Evolutionary conservation across 2,113 vertebrate species (phyloP).

Genomic region (Baryphthengus martii): DNA sequence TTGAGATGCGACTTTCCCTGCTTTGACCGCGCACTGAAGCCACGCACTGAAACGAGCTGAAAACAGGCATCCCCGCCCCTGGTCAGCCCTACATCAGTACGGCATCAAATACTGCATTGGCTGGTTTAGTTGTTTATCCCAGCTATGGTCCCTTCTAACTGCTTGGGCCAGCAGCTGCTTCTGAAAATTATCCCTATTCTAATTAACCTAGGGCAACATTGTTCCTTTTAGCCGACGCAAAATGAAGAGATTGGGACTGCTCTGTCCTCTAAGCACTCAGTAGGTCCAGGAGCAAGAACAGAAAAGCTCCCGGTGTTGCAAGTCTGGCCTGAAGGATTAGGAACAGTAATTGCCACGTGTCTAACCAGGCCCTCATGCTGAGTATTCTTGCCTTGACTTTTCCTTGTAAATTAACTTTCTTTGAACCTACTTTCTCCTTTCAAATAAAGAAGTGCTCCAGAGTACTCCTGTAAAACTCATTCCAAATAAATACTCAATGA

Average conservation of each 20-base stretch:
- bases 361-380: not conserved
- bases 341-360: not conserved
- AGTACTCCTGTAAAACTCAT: not conserved
- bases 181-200: no score
- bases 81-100: no score
- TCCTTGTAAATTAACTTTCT: not conserved
- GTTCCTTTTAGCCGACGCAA: not conserved
- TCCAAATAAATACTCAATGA: slow-evolving; percentile 6
- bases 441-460: not conserved
- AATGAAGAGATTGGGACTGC: not conserved
- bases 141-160: no score
- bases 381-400: not conserved
- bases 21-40: no score
- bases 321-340: not conserved
- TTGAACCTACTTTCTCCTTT: not conserved
- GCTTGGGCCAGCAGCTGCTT: no score
- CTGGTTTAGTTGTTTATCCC: no score
- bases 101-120: no score
- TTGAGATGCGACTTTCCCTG: no score
- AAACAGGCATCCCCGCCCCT: no score
- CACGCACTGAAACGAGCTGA: no score
- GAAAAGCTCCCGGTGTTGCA: not conserved
- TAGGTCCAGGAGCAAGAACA: not conserved
- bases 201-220: not conserved
- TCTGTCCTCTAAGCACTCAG: not conserved